Evolutionary conservation across 2,797 vertebrate genomes (phyloP).

Genomic region (Spinus olivaceus): DNA sequence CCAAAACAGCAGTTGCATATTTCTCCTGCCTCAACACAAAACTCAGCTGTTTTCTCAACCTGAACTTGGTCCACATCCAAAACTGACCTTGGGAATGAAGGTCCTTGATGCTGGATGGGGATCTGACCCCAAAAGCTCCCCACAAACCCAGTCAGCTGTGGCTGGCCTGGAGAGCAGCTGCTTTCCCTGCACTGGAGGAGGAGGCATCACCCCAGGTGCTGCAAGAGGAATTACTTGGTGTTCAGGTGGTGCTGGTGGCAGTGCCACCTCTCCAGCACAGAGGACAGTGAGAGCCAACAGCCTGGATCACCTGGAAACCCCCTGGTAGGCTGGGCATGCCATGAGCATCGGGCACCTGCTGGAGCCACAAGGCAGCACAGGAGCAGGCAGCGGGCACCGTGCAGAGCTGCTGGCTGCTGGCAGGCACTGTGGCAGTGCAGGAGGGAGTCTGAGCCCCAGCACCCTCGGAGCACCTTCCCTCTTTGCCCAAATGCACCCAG

Average conservation of each 20-base stretch:
- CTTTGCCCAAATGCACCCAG: not conserved
- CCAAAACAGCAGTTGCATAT: not conserved
- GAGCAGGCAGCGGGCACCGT: not conserved
- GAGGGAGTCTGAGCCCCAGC: not conserved
- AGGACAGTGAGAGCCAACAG: not conserved
- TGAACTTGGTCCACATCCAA: not conserved
- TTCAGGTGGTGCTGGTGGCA: not conserved
- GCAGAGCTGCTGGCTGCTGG: fast-evolving
- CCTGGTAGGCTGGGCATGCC: not conserved
- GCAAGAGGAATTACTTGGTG: not conserved
- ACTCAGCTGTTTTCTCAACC: not conserved
- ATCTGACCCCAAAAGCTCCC: not conserved
- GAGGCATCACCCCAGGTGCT: fast-evolving
- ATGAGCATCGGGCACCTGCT: not conserved
- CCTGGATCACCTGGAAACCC: not conserved
- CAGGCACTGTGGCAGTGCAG: fast-evolving
- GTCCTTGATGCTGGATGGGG: not conserved
- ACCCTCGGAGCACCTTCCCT: not conserved
- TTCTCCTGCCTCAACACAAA: not conserved
- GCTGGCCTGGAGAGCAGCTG: fast-evolving
- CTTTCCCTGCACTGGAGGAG: fast-evolving
- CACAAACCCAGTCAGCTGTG: fast-evolving
- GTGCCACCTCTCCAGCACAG: fast-evolving
- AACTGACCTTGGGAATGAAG: not conserved
- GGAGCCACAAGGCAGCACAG: fast-evolving